phyloP scores from a whole-genome alignment of 2,797 vertebrate genomes.

The Clangula hyemalis region DNA sequence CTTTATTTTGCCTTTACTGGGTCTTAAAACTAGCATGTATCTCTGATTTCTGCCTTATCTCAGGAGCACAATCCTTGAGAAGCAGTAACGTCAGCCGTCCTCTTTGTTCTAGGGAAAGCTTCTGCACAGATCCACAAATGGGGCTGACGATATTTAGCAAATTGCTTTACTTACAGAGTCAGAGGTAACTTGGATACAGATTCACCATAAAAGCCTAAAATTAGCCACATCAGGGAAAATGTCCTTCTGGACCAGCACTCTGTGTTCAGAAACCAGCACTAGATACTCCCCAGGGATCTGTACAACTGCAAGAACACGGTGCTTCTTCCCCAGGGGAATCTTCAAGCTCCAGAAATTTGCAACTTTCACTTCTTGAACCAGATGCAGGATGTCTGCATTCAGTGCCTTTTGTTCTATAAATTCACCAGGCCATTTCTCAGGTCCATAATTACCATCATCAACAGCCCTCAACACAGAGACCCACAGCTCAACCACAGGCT shows the following conservation, averaged over 20 bases:
- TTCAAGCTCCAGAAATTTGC: background rate
- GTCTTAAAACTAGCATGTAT: background rate
- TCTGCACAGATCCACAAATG: background rate
- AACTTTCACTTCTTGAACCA: background rate
- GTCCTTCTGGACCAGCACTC: background rate
- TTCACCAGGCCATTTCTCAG: background rate
- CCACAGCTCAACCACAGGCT: background rate
- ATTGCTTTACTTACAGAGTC: background rate
- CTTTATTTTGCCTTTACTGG: background rate
- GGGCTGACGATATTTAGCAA: background rate
- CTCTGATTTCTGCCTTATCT: background rate
- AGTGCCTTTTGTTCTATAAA: background rate
- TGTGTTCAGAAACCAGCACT: background rate
- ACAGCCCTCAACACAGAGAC: background rate
- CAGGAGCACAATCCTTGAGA: background rate
- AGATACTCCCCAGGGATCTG: background rate
- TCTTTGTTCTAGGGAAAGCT: background rate
- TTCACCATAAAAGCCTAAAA: background rate
- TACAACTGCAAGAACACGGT: background rate
- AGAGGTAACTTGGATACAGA: background rate
- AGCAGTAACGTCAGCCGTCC: background rate
- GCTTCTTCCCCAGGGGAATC: background rate
- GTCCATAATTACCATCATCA: background rate
- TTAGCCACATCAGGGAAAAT: background rate
- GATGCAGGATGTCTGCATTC: background rate